A percentile compares a stretch with the other conserved stretches of the same genome.
Conservation (phyloP, 2,888 invertebrate species). For the Lagria hirta region DNA sequence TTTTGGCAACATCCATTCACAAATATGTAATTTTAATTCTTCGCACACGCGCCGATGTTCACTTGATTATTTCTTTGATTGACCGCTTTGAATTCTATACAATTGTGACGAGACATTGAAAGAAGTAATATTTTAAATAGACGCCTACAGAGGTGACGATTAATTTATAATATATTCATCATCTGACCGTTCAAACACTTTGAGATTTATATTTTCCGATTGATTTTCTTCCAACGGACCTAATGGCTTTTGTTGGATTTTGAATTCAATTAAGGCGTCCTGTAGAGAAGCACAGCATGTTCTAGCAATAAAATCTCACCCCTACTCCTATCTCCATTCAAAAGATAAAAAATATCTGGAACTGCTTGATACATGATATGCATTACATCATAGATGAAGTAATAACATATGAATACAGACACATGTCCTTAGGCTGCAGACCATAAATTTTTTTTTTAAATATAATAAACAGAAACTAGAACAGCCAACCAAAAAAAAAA, state of each 20-base stretch:
- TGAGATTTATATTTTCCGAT: slow-evolving; percentile 4
- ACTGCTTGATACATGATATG: slow-evolving; percentile 17
- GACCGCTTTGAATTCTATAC: too few relatives aligned
- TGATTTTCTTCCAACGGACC: slow-evolving; percentile 6
- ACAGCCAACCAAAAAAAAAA: too few relatives aligned
- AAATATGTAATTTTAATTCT: too few relatives aligned
- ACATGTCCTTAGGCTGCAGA: too few relatives aligned
- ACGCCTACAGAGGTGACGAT: slow-evolving; percentile 14
- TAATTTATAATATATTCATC: slow-evolving; percentile 19
- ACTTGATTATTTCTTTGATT: too few relatives aligned
- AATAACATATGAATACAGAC: too few relatives aligned
- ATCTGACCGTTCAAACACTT: background rate
- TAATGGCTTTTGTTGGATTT: slow-evolving; percentile 2
- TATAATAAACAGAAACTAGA: too few relatives aligned
- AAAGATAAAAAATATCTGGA: slow-evolving; percentile 10
- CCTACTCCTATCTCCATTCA: slow-evolving; percentile 3
- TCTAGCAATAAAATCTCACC: slow-evolving; percentile 10
- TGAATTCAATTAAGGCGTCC: slow-evolving; percentile 11
- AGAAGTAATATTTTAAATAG: slow-evolving; percentile 19
- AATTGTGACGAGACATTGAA: too few relatives aligned
- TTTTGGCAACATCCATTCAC: too few relatives aligned
- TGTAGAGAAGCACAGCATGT: slow-evolving; percentile 1
- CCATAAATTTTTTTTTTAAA: too few relatives aligned
- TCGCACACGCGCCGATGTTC: too few relatives aligned
- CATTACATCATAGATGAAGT: slow-evolving; percentile 16